Conservation (phyloP, 2,113 vertebrate genomes). For the Pteruthius melanotis region DNA sequence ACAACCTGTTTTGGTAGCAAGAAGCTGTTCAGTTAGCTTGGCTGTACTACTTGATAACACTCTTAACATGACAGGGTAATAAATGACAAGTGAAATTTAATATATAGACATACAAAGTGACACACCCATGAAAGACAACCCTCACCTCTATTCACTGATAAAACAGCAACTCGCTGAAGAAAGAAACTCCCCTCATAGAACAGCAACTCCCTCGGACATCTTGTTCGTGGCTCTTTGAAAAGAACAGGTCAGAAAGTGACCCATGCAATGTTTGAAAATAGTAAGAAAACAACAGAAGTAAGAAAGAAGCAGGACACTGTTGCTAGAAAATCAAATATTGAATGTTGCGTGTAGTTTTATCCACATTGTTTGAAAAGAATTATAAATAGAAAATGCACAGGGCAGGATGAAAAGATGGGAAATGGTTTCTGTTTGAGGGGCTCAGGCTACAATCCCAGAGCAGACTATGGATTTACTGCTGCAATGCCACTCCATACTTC, state of each 20-base stretch:
- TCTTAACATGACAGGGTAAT: not conserved
- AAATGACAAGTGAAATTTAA: not conserved
- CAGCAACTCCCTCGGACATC: not conserved
- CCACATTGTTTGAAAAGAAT: not conserved
- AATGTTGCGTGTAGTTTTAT: not conserved
- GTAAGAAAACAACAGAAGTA: not conserved
- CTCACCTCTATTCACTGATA: not conserved
- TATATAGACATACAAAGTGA: not conserved
- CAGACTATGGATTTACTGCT: not conserved
- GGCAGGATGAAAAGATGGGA: not conserved
- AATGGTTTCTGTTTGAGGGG: not conserved
- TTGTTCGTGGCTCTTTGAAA: not conserved
- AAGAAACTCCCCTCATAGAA: not conserved
- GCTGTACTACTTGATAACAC: not conserved
- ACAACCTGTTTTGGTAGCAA: not conserved
- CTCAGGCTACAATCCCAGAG: not conserved
- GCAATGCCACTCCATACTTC: not conserved
- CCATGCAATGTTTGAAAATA: fast-evolving
- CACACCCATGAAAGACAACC: not conserved
- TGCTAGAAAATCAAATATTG: not conserved
- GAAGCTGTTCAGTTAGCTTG: not conserved
- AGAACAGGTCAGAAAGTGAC: not conserved
- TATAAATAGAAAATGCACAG: not conserved
- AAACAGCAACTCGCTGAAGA: not conserved
- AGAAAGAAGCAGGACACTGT: not conserved